phyloP scores from a whole-genome alignment of 1,140 invertebrate species.

The Penaeus chinensis region DNA sequence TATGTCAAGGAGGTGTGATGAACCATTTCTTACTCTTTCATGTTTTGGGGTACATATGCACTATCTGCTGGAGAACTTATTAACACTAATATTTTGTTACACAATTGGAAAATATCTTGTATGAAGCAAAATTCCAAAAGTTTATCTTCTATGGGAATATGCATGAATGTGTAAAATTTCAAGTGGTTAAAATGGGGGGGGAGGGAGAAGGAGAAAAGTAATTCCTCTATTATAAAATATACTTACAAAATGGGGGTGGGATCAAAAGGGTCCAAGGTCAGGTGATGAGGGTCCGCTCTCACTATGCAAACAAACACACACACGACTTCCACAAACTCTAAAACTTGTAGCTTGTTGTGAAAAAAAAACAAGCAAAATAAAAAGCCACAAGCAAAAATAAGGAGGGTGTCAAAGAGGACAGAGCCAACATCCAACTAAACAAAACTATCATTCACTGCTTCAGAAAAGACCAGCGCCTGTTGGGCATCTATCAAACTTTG shows the following conservation, averaged over 20 bases:
- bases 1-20: too few species aligned
- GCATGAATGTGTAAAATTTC: too few species aligned
- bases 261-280: slow-evolving; percentile 46
- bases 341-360: slow-evolving; percentile 45
- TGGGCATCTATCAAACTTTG: slow-evolving; percentile 43
- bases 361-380: slow-evolving; percentile 65
- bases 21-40: too few species aligned
- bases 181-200: too few species aligned
- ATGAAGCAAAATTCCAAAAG: too few species aligned
- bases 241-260: slow-evolving; percentile 12
- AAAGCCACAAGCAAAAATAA: slow-evolving; percentile 65
- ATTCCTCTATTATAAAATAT: too few species aligned
- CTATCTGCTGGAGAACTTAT: too few species aligned
- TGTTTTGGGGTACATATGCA: too few species aligned
- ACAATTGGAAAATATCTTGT: too few species aligned
- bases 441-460: slow-evolving; percentile 56
- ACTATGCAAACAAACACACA: slow-evolving; percentile 44
- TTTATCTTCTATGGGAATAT: too few species aligned
- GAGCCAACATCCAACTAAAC: slow-evolving; percentile 50
- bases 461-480: slow-evolving; percentile 59
- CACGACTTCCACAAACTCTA: slow-evolving; percentile 27
- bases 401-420: slow-evolving; percentile 40
- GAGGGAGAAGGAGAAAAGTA: too few species aligned
- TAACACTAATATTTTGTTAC: too few species aligned
- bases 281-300: slow-evolving; percentile 41